Evolutionary conservation across 1,140 invertebrate species (phyloP), one percentile per base, ranked within the genome.

Genomic region (Drosophila pseudoananassae): DNA sequence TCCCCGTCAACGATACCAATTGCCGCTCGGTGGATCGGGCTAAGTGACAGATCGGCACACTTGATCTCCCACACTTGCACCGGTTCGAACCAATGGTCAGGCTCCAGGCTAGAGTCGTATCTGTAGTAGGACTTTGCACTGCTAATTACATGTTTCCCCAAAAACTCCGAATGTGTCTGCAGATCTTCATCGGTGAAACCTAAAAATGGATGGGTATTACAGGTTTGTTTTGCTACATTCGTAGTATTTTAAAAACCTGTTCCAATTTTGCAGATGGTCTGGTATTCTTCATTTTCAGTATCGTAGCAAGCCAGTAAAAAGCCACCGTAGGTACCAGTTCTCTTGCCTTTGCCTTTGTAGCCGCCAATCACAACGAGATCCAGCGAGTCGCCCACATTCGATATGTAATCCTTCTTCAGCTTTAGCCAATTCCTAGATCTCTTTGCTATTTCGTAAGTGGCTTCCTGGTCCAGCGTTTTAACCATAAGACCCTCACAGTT

Each of bases 401-500:
- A 98, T 58, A 99, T 92, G 93, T 99, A 99, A 93, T 99, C 98
- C 92, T 99, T 99, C 92, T 99, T 99, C 46, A 99, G 91, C 94
- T 99, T 99, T 2, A 99, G 92, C 98, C 98, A 99, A 92, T 99
- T 99, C 66, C 96, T 95, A 0, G 98, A 99, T 43, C 99, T 93
- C 91, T 99, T 98, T 0, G 98, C 98, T 81, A 99, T 99, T 93
- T 99, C 98, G 93, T 99, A 99, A 0, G 97, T 97, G 1, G 99
- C 97, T 85, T 99, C 96, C 60, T 96, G 94, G 80, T 97, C 95
- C 33, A 99, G 92, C 0, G 98, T 98, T 93, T 99, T 99, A 1
- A 99, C 97, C 99, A 99, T 99, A 7, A 99, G 93, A 9, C 99
- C 99, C 93, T 99, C 99, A 92, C 99, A 99, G 90, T 98, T 98